phyloP scores from a whole-genome alignment of 23 tunicate species.

The Halocynthia aurantium region DNA sequence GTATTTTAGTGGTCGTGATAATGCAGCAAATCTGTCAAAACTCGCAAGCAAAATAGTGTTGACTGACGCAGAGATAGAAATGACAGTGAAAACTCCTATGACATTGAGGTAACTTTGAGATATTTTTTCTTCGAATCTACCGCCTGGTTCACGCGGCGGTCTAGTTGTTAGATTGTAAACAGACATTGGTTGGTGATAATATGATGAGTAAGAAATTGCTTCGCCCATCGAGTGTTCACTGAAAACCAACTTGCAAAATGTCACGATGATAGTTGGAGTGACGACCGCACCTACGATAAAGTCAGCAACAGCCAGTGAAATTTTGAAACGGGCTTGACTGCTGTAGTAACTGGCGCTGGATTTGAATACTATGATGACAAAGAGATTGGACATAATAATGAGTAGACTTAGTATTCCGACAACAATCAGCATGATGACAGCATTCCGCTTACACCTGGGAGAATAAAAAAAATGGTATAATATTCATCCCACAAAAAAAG shows the following conservation, averaged over 20 bases:
- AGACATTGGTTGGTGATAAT: not conserved
- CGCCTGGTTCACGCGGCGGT: conserved; percentile 10
- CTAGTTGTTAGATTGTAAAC: not conserved
- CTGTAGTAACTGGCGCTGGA: not conserved
- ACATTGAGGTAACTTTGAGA: conserved; percentile 23
- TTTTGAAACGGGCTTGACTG: conserved; percentile 19
- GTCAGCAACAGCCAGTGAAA: conserved; percentile 23
- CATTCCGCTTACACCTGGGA: conserved; percentile 5
- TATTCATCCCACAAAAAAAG: too few relatives aligned
- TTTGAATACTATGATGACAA: conserved; percentile 17
- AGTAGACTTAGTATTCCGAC: conserved; percentile 1
- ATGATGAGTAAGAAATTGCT: not conserved
- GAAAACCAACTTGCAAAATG: conserved; percentile 2
- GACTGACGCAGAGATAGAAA: conserved; percentile 50
- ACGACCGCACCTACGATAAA: conserved; percentile 11
- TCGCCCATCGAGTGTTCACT: not conserved
- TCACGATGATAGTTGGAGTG: conserved; percentile 1
- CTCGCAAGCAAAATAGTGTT: conserved; percentile 59
- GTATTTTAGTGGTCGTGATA: conserved; percentile 42
- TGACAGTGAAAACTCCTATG: conserved; percentile 58
- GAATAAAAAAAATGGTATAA: not conserved
- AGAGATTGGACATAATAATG: conserved; percentile 2
- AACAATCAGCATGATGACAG: conserved; percentile 4
- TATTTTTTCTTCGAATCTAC: conserved; percentile 12
- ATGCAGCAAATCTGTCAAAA: conserved; percentile 49